A percentile compares a stretch with the other conserved stretches of the same genome.
phyloP scores from a whole-genome alignment of 2,113 vertebrate genomes.

The Malurus melanocephalus region DNA sequence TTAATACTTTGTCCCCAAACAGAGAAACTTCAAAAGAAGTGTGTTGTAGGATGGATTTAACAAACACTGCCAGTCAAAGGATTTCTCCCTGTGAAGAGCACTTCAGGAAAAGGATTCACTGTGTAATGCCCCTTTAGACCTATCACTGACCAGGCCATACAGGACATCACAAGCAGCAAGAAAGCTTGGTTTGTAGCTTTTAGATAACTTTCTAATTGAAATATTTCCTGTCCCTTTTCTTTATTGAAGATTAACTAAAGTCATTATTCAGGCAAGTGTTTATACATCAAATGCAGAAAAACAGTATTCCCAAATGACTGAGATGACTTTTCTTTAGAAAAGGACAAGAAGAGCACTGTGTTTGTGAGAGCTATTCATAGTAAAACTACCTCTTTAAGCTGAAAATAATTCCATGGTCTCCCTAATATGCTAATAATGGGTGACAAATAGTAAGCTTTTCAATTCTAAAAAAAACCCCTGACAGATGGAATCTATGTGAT shows the following conservation, averaged over 20 bases:
- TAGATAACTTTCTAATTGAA: neutral
- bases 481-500: neutral
- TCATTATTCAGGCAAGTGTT: neutral
- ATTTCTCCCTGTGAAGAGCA: neutral
- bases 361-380: neutral
- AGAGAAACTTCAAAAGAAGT: neutral
- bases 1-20: neutral
- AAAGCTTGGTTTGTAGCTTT: neutral
- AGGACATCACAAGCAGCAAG: neutral
- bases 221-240: neutral
- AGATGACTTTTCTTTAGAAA: neutral
- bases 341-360: neutral
- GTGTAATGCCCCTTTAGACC: neutral
- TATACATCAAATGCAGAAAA: neutral
- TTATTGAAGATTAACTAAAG: neutral
- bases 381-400: neutral
- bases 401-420: neutral
- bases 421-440: neutral
- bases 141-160: accelerated
- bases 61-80: neutral
- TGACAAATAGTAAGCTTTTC: neutral
- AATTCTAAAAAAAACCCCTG: neutral
- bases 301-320: neutral
- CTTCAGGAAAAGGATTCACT: neutral
- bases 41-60: neutral